Evolutionary conservation across 2,888 invertebrate species (phyloP).

Genomic region (Diadromus collaris): DNA sequence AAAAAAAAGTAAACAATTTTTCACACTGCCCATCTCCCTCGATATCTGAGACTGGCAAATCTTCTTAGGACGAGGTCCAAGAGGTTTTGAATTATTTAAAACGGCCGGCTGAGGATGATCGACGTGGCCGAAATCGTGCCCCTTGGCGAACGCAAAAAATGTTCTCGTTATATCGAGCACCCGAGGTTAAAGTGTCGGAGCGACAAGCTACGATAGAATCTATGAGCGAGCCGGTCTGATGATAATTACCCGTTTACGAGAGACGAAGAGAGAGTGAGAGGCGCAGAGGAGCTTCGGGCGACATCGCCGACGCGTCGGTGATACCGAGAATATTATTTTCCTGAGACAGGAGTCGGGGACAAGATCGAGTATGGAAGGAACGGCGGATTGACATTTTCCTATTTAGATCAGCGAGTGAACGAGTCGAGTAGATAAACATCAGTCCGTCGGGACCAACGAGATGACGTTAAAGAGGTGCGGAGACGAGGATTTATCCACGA

Average conservation of each 20-base stretch:
- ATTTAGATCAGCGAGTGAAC: slow-evolving; percentile 37
- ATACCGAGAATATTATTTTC: slow-evolving; percentile 52
- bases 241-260: slow-evolving; percentile 67
- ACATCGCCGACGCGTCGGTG: slow-evolving; percentile 13
- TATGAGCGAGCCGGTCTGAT: slow-evolving; percentile 66
- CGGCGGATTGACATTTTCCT: slow-evolving; percentile 42
- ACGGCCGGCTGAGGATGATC: slow-evolving; percentile 23
- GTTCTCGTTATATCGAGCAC: slow-evolving; percentile 56
- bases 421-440: slow-evolving; percentile 4
- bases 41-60: slow-evolving; percentile 31
- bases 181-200: slow-evolving; percentile 71
- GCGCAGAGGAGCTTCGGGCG: slow-evolving; percentile 13
- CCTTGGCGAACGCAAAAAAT: slow-evolving; percentile 59
- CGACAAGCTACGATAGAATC: slow-evolving; percentile 67
- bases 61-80: slow-evolving; percentile 26
- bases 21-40: slow-evolving; percentile 22
- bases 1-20: slow-evolving; percentile 11
- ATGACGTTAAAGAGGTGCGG: slow-evolving; percentile 14
- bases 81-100: slow-evolving; percentile 43
- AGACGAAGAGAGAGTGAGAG: slow-evolving; percentile 34
- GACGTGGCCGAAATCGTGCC: slow-evolving; percentile 65
- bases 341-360: slow-evolving; percentile 15
- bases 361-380: slow-evolving; percentile 25
- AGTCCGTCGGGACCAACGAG: not conserved
- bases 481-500: slow-evolving; percentile 12